Conservation (phyloP, 2,888 invertebrate species). For the Noctua janthina region DNA sequence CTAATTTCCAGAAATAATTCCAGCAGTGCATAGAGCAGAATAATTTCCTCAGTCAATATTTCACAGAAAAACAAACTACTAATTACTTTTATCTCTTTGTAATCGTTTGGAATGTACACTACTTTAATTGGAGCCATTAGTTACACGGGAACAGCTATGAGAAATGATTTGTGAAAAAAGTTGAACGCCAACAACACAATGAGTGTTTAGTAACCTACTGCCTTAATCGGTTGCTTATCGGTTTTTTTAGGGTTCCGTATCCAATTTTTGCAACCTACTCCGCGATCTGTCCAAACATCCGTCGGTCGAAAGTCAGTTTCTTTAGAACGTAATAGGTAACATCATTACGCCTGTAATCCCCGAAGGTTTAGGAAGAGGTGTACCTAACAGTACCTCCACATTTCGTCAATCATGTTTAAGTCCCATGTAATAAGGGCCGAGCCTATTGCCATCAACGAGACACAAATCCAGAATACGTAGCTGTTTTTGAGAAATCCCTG, state of each 20-base stretch:
- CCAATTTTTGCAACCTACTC: neutral
- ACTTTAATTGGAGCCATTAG: slow-evolving; percentile 26
- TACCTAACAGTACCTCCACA: too few species aligned
- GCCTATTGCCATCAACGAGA: too few species aligned
- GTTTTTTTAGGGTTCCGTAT: neutral
- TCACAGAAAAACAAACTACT: slow-evolving; percentile 9
- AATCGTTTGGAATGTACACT: slow-evolving; percentile 41
- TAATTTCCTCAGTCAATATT: slow-evolving; percentile 15
- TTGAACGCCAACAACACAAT: slow-evolving; percentile 49
- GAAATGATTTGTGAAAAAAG: slow-evolving; percentile 50
- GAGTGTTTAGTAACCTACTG: slow-evolving; percentile 62
- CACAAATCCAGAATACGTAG: too few species aligned
- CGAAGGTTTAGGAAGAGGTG: too few species aligned
- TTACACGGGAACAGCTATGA: slow-evolving; percentile 48
- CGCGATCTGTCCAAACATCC: neutral
- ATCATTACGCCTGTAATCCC: too few species aligned
- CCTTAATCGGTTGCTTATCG: slow-evolving; percentile 53
- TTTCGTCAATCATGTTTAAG: too few species aligned
- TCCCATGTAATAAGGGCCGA: too few species aligned
- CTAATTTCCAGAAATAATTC: slow-evolving; percentile 15
- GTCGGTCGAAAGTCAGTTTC: neutral
- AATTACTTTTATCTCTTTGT: slow-evolving; percentile 27
- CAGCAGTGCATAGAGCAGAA: slow-evolving; percentile 2
- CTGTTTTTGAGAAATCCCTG: too few species aligned
- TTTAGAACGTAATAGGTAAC: neutral